Base-by-base conservation (phyloP, 2,113 vertebrate genomes). In the Cyphomyrus discorhynchus region DNA sequence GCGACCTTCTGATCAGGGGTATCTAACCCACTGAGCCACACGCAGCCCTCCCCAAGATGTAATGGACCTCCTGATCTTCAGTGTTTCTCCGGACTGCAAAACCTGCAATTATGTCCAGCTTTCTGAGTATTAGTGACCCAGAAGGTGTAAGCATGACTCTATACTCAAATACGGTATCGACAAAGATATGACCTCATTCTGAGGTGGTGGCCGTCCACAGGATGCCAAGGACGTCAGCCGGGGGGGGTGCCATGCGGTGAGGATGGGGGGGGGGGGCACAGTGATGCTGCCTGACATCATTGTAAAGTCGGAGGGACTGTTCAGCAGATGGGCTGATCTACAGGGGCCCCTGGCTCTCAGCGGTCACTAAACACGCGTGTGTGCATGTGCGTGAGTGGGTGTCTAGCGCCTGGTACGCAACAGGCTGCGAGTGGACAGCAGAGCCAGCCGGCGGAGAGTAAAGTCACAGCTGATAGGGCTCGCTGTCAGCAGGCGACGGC, bases 41-140 rank as follows among this genome's bases (percentile, higher is more conserved):
- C 10, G 3, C n/a, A 3, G 62, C n/a, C 10, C n/a, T 31, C 62
- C 62, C 62, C 62, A 70, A n/a, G 24, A 66, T 66, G 24, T 66
- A 27, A n/a, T n/a, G n/a, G n/a, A 11, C 58, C 58, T n/a, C 58
- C 35, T 24, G 42, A 11, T 46, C 35, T 45, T 83, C 5, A 45
- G 19, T 3, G 6, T 19, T 24, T 21, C 80, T 83, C 42, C 17
- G 8, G 39, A 21, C 45, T 47, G 35, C 15, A 83, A 45, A 10
- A 46, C 35, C 39, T 3, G 8, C 35, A n/a, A 47, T n/a, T 83
- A 83, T 83, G 80, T 47, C 39, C 39, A 8, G 17, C 8, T 83
- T 10, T 24, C 45, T 83, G 39, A 46, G 24, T 91, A 93, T 89
- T 89, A 91, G 92, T 93, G 91, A 89, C 82, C n/a, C 86, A 87